phyloP scores from a whole-genome alignment of 1,140 invertebrate genomes.

The Lethrus apterus region DNA sequence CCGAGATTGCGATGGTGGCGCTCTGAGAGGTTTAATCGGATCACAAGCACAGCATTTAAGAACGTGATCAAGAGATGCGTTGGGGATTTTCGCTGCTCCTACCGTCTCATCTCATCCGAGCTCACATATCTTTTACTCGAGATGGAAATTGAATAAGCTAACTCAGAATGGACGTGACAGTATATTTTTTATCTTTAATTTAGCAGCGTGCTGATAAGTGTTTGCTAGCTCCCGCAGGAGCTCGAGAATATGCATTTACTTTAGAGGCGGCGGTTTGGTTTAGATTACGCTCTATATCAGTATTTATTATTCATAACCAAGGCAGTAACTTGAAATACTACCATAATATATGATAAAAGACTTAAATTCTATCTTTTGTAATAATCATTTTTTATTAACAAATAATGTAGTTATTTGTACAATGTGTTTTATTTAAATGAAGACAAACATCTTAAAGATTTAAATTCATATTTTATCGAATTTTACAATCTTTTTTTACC shows the following conservation, averaged over 20 bases:
- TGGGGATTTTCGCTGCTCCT: slow-evolving; percentile 34
- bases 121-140: slow-evolving; percentile 26
- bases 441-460: too few species aligned
- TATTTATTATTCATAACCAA: slow-evolving; percentile 34
- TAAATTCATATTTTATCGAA: too few species aligned
- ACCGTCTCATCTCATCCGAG: slow-evolving; percentile 29
- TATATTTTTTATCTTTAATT: slow-evolving; percentile 43
- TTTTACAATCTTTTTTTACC: too few species aligned
- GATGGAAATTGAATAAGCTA: slow-evolving; percentile 40
- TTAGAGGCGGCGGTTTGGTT: slow-evolving; percentile 25
- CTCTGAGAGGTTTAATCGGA: slow-evolving; percentile 37
- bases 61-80: slow-evolving; percentile 35
- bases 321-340: slow-evolving; percentile 37
- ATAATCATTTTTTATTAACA: too few species aligned
- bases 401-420: too few species aligned
- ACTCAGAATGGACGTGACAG: slow-evolving; percentile 38
- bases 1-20: slow-evolving; percentile 37
- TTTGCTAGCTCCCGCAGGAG: slow-evolving; percentile 20
- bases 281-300: slow-evolving; percentile 36
- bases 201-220: slow-evolving; percentile 35
- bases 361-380: too few species aligned
- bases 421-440: too few species aligned
- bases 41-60: slow-evolving; percentile 35
- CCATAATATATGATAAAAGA: slow-evolving; percentile 36
- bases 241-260: slow-evolving; percentile 33